These are phyloP conservation scores for Aphyosemion australe DNA, from an alignment of 2,113 vertebrate genomes.

Conservation along the genomic window DNA sequence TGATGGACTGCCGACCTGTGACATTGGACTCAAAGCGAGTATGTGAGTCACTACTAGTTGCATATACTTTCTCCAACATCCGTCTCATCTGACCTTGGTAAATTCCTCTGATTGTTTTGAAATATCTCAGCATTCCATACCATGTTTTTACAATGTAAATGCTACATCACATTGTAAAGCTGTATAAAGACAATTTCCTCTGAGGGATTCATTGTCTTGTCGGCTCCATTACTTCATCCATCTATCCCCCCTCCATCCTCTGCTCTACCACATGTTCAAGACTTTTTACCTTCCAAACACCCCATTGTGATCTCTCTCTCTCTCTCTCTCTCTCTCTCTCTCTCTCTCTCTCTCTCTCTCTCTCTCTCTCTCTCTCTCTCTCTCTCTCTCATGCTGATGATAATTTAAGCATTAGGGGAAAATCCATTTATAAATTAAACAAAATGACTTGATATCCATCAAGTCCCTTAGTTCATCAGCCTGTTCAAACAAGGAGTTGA, in stretches of 20 bases:
- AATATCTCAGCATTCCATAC: constrained; percentile 3
- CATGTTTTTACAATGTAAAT: constrained; percentile 1
- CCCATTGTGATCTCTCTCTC: constrained; percentile 12
- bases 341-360: constrained; percentile 30
- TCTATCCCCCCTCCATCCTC: constrained; percentile 16
- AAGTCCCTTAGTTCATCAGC: constrained; percentile 99
- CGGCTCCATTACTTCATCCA: constrained; percentile 9
- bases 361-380: constrained; percentile 1
- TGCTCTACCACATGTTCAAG: constrained; percentile 33
- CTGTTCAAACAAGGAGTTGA: constrained; percentile 97
- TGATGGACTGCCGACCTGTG: no score
- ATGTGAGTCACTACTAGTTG: neutral
- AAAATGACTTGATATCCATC: constrained; percentile 99
- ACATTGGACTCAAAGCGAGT: neutral
- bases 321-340: constrained; percentile 26
- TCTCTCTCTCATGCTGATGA: constrained; percentile 76
- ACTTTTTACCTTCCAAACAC: constrained; percentile 37
- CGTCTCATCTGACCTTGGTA: neutral
- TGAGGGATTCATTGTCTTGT: constrained; percentile 35
- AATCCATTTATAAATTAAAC: constrained; percentile 99
- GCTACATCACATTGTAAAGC: neutral
- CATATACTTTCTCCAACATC: neutral
- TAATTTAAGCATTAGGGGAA: constrained; percentile 99
- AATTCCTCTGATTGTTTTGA: constrained; percentile 10
- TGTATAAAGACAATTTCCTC: constrained; percentile 25